Evolutionary conservation across 30 jellyfish, hydroid and myxozoan genomes (phyloP).

Genomic region (Sanderia malayensis): DNA sequence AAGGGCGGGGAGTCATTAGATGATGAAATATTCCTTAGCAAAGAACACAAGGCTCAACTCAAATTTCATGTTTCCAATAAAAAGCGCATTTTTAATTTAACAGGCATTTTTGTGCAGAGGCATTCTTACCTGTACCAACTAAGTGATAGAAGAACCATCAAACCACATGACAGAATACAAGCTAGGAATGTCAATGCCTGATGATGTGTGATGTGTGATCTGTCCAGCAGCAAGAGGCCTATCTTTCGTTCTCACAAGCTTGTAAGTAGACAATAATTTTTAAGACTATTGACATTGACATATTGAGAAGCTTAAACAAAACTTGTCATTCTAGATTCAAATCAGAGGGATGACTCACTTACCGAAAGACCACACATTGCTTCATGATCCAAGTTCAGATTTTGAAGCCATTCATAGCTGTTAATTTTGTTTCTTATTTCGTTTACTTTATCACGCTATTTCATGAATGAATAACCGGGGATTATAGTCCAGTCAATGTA

Average conservation of each 20-base stretch:
- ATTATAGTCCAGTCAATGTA: conserved; percentile 14
- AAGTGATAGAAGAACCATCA: conserved; percentile 66
- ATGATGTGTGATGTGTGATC: conserved; percentile 54
- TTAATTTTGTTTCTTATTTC: no score
- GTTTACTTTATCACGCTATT: no score
- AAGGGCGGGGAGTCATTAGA: not conserved
- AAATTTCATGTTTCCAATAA: not conserved
- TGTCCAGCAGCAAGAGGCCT: conserved; percentile 88
- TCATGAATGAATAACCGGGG: no score
- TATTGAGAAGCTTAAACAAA: no score
- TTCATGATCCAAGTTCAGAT: no score
- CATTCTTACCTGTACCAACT: conserved; percentile 91
- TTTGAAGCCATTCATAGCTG: no score
- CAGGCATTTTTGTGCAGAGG: conserved; percentile 5
- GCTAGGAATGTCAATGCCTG: conserved; percentile 82
- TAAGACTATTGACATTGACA: no score
- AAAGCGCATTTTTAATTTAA: not conserved
- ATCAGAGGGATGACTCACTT: no score
- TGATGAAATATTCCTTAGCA: not conserved
- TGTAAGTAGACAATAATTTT: no score
- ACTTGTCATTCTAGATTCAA: no score
- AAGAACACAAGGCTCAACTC: not conserved
- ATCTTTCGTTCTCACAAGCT: conserved; percentile 76
- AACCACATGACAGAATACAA: conserved; percentile 72
- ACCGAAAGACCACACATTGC: no score